A percentile compares a stretch with the other conserved stretches of the same genome.
Evolutionary conservation across 2,113 vertebrate species (phyloP).

Genomic region (Chunga burmeisteri): DNA sequence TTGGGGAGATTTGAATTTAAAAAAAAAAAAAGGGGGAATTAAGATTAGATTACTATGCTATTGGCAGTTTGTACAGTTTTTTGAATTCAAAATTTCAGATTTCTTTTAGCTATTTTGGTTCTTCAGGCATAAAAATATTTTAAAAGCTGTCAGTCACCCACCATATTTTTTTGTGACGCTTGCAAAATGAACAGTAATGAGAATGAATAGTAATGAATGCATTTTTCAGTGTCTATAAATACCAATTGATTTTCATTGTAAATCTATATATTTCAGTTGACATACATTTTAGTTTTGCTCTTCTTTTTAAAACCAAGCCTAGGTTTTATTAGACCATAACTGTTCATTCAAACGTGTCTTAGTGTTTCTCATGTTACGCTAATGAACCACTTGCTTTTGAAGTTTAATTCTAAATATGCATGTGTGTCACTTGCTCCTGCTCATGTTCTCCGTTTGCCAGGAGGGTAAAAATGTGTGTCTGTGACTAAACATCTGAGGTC

Average conservation of each 20-base stretch:
- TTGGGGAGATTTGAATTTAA: neutral
- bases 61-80: neutral
- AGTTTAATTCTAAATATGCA: slow-evolving; percentile 11
- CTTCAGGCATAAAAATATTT: slow-evolving; percentile 51
- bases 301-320: neutral
- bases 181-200: slow-evolving; percentile 45
- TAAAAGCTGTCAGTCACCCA: slow-evolving; percentile 51
- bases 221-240: slow-evolving; percentile 57
- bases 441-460: neutral
- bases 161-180: slow-evolving; percentile 43
- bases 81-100: neutral
- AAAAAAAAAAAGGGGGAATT: neutral
- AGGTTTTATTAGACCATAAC: neutral
- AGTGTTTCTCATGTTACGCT: neutral
- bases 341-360: neutral
- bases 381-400: slow-evolving; percentile 18
- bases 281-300: neutral
- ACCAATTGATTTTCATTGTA: slow-evolving; percentile 3
- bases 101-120: slow-evolving; percentile 38
- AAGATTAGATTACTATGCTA: neutral
- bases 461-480: neutral
- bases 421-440: neutral
- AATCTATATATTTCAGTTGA: neutral
- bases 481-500: neutral
- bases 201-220: slow-evolving; percentile 49